Evolutionary conservation across 1,140 invertebrate species (phyloP).

Genomic region (Drosophila sulfurigaster): DNA sequence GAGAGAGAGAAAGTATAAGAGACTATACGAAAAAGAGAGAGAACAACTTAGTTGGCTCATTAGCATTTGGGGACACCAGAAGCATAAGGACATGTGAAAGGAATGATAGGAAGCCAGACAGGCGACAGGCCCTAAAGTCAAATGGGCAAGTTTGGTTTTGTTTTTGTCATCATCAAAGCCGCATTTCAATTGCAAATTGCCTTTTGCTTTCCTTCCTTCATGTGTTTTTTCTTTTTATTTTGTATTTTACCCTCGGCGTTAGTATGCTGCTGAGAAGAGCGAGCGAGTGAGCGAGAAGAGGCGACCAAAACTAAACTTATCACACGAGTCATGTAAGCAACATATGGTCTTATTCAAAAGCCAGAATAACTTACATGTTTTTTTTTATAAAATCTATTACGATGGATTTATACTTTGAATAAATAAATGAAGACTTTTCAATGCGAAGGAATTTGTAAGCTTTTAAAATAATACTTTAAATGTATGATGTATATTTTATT

Average conservation of each 20-base stretch:
- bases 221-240: slow-evolving; percentile 6
- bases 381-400: slow-evolving; percentile 1
- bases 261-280: not conserved
- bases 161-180: slow-evolving; percentile 56
- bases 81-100: slow-evolving; percentile 60
- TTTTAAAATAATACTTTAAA: no score
- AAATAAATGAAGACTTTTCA: no score
- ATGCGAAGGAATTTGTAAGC: no score
- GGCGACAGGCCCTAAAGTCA: slow-evolving; percentile 39
- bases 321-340: not conserved
- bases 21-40: not conserved
- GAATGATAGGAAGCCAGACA: slow-evolving; percentile 61
- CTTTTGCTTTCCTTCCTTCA: slow-evolving; percentile 26
- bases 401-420: no score
- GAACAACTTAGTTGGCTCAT: slow-evolving; percentile 57
- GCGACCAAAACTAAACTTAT: not conserved
- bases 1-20: not conserved
- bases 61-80: slow-evolving; percentile 74
- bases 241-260: not conserved
- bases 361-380: not conserved
- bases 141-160: slow-evolving; percentile 44
- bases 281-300: not conserved
- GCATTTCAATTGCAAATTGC: slow-evolving; percentile 76
- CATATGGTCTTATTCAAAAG: slow-evolving; percentile 7
- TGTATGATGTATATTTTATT: no score